phyloP scores from a whole-genome alignment of 2,113 vertebrate species.

The Calidris pygmaea region DNA sequence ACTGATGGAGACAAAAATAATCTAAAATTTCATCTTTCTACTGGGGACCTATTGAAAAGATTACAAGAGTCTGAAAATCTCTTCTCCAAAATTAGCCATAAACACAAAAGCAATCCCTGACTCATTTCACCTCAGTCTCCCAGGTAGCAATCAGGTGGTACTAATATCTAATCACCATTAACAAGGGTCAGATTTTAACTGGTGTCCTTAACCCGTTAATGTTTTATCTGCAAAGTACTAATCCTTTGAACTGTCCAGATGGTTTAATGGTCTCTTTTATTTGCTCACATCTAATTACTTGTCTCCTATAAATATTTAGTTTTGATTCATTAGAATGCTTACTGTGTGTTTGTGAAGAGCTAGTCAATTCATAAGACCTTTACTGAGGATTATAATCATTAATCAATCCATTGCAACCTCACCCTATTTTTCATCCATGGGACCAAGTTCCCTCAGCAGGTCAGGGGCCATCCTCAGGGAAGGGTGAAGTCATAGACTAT shows the following conservation, averaged over 20 bases:
- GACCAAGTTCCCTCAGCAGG: not conserved
- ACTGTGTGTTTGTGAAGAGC: not conserved
- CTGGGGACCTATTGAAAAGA: not conserved
- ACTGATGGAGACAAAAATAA: not conserved
- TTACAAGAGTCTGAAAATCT: not conserved
- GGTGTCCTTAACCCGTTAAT: not conserved
- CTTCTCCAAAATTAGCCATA: not conserved
- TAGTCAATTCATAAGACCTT: not conserved
- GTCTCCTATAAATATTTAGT: constrained; percentile 36
- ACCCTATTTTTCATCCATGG: not conserved
- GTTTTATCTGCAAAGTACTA: constrained; percentile 15
- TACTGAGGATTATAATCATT: not conserved
- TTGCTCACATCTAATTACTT: constrained; percentile 25
- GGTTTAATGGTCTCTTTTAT: constrained; percentile 24
- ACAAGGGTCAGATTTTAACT: constrained; percentile 24
- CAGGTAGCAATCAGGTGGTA: not conserved
- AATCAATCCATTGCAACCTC: not conserved
- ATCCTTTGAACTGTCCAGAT: constrained; percentile 38
- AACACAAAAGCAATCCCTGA: not conserved
- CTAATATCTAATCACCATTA: not conserved
- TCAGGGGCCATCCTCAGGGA: not conserved
- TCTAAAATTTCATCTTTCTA: not conserved
- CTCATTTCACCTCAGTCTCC: not conserved
- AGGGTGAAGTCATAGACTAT: not conserved
- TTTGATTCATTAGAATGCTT: constrained; percentile 6